Percentiles rank a stretch among this genome's conserved stretches.
phyloP scores from a whole-genome alignment of 2,113 vertebrate species.

The Thalassoma bifasciatum region DNA sequence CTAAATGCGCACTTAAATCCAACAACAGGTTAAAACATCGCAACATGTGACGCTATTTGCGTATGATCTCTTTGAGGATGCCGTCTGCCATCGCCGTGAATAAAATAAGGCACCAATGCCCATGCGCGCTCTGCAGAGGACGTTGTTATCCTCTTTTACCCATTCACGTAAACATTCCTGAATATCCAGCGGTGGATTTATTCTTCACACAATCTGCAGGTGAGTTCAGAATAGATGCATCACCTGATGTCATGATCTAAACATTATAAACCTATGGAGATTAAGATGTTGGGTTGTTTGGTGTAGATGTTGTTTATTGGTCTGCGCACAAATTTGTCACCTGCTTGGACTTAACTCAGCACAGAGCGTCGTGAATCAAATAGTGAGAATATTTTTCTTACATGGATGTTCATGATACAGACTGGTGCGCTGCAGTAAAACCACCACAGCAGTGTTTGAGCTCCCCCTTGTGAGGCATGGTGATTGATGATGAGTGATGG shows the following conservation, averaged over 20 bases:
- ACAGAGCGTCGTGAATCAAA: not conserved
- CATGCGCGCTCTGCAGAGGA: slow-evolving; percentile 63
- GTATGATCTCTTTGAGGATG: slow-evolving; percentile 52
- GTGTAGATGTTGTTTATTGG: not conserved
- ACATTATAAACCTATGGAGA: not conserved
- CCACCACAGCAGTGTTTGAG: not conserved
- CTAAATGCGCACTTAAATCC: not conserved
- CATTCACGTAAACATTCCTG: slow-evolving; percentile 4
- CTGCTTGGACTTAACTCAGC: slow-evolving; percentile 40
- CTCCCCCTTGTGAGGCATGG: slow-evolving; percentile 9
- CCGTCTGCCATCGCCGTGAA: not conserved
- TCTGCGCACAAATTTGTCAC: slow-evolving; percentile 37
- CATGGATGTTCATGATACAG: not conserved
- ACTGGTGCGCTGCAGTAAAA: not conserved
- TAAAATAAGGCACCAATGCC: slow-evolving; percentile 18
- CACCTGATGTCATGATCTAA: not conserved
- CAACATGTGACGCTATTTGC: slow-evolving; percentile 19
- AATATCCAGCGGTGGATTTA: slow-evolving; percentile 1
- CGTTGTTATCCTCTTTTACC: slow-evolving; percentile 31
- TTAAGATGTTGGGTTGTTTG: not conserved
- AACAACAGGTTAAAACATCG: not conserved
- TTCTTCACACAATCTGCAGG: slow-evolving; percentile 38
- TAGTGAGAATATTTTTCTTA: not conserved
- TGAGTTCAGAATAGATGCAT: slow-evolving; percentile 33
- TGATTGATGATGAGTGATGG: slow-evolving; percentile 11